Conservation (phyloP, 2,888 invertebrate species). For the Latrodectus elegans region DNA sequence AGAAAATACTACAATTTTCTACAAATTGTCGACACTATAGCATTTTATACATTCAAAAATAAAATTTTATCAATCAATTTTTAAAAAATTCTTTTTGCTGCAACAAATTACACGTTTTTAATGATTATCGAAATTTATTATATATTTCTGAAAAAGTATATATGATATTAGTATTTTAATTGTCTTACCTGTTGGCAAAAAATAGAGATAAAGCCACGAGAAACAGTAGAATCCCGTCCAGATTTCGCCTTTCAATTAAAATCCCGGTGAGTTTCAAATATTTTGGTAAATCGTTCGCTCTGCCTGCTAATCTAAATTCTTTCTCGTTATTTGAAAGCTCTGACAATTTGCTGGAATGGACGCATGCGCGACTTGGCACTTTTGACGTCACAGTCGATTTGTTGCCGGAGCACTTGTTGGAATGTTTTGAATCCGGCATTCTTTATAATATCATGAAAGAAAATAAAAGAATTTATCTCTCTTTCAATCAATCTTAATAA, state of each 20-base stretch:
- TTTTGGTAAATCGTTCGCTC: background rate
- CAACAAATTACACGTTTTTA: no score
- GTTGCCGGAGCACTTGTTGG: constrained; percentile 2
- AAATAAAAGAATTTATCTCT: no score
- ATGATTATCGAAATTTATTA: no score
- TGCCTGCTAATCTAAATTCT: background rate
- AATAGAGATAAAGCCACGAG: constrained; percentile 38
- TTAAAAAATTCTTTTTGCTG: no score
- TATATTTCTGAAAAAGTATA: no score
- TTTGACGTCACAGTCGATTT: constrained; percentile 34
- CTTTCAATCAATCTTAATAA: no score
- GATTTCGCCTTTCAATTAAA: constrained; percentile 47
- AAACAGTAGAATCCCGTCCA: constrained; percentile 54
- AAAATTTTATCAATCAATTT: no score
- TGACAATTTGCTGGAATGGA: background rate
- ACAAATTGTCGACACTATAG: no score
- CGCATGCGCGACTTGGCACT: constrained; percentile 22
- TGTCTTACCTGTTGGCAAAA: constrained; percentile 41
- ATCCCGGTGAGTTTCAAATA: constrained; percentile 6
- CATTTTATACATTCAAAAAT: no score
- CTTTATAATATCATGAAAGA: no score
- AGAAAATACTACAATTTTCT: no score
- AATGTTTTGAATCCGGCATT: background rate
- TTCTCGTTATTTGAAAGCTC: background rate
- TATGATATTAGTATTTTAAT: no score